Evolutionary conservation across 2,797 vertebrate species (phyloP), one percentile per base, ranked within the genome.

Genomic region (Psittacula derbiana): DNA sequence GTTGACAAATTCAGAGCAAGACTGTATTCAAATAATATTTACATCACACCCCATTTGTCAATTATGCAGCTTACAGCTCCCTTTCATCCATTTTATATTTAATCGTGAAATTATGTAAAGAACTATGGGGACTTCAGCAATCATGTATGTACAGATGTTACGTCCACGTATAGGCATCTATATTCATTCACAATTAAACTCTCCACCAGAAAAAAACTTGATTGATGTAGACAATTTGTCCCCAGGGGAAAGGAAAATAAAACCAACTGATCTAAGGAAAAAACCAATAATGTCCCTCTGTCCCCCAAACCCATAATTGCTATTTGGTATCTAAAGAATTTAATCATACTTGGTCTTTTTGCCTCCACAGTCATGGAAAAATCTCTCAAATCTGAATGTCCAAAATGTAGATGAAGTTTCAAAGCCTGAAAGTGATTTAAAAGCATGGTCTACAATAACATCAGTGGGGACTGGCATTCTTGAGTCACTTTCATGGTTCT

Each of bases 391-490:
- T 91, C 82, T 53, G 14, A 8, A 36, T 84, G 27, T 33, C 27
- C 50, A 86, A 90, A 72, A 49, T 41, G 3, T 12, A 71, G 75
- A 87, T 21, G n/a, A 72, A 44, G 83, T 92, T 94, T 91, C 69
- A 91, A 91, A 90, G 36, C n/a, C 31, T 65, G 13, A 49, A 71
- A 89, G 10, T 78, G 16, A 78, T 83, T 91, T 93, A 74, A 80
- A 49, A 69, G 11, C n/a, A 47, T 67, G 12, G 18, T 53, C 50
- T 80, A 19, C 66, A 88, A 20, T 40, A 75, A 64, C 24, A 58
- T 64, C 66, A 76, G 41, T 38, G 47, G 44, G 53, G 19, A 81
- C 3, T 64, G n/a, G 24, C 20, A 69, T 78, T 91, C 41, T 64
- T 80, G n/a, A 69, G 49, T 61, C 36, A 82, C 17, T 91, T 83